A percentile compares a stretch with the other conserved stretches of the same genome.
These are phyloP conservation scores for Philypnodon macrostomus DNA, from an alignment of 2,797 vertebrate species.

Conservation along the genomic window DNA sequence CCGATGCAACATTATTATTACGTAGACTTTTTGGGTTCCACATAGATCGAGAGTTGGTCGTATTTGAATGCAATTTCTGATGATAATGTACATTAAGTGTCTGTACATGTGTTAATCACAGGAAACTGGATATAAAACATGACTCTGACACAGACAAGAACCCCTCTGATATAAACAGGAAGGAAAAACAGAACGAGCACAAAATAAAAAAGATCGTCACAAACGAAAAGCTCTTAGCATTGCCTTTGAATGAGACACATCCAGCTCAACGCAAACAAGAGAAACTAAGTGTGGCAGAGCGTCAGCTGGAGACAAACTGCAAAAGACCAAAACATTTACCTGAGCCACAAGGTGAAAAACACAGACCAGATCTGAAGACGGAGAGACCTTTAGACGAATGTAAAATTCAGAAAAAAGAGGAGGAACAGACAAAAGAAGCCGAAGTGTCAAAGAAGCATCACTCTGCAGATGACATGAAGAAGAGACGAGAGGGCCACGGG, in stretches of 20 bases:
- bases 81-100: too few relatives aligned
- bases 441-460: constrained; percentile 55
- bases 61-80: too few relatives aligned
- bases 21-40: too few relatives aligned
- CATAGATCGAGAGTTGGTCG: too few relatives aligned
- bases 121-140: constrained; percentile 52
- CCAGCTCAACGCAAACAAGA: constrained; percentile 39
- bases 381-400: constrained; percentile 38
- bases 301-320: constrained; percentile 15
- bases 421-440: constrained; percentile 35
- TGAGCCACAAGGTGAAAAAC: constrained; percentile 44
- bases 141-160: constrained; percentile 60
- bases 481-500: constrained; percentile 34
- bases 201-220: constrained; percentile 33
- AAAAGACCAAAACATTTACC: constrained; percentile 35
- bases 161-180: constrained; percentile 42
- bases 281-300: constrained; percentile 15
- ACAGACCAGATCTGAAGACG: constrained; percentile 45
- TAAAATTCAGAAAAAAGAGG: constrained; percentile 44
- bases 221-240: constrained; percentile 26
- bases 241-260: constrained; percentile 31
- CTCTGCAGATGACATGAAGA: constrained; percentile 27
- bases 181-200: constrained; percentile 54
- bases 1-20: too few relatives aligned
- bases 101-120: constrained; percentile 55